Base-by-base conservation (phyloP, 2,888 invertebrate species). In the Aromia moschata region DNA sequence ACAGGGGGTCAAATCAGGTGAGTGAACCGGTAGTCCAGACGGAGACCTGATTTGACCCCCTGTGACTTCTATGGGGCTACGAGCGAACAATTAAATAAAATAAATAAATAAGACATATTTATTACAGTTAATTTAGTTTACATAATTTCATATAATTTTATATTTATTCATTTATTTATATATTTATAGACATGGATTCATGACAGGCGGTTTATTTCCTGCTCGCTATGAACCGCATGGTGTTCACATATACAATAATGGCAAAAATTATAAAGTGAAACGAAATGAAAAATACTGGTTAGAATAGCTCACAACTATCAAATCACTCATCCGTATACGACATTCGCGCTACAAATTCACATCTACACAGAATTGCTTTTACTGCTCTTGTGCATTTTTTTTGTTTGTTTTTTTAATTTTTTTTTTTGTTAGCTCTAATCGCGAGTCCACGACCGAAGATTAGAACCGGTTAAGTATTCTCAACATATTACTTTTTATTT, bases 151-250 rank as follows among this genome's bases (percentile, higher is more conserved):
- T 76, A 77, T 78, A 77, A 76, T 77, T 78, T 77, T 72, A 74
- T 75, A 74, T 76, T 76, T 71, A 71, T 73, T 72, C 71, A 75
- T 76, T 76, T 78, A 78, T 78, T 78, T 79, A 77, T 79, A 77
- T 78, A 77, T 77, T 78, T 78, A 77, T 78, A 77, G 77, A 75
- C 74, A 75, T 77, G 47, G 78, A 78, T 78, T 79, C 78, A 78
- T 74, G 73, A 76, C 76, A 78, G 74, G 77, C 76, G 75, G 77
- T 76, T 74, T 74, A 46, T 55, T 59, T 54, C 53, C 47, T 49
- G 56, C 72, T 65, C 63, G 70, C 67, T 71, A 57, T 57, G 63
- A 66, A 64, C 59, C 66, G 46, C 53, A 46, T 54, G 56, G 73
- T 71, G 68, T 76, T 76, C 75, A 76, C 76, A 77, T 77, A 75